These are phyloP conservation scores for Pampusana beccarii DNA, from an alignment of 2,113 vertebrate species.

Conservation along the genomic window DNA sequence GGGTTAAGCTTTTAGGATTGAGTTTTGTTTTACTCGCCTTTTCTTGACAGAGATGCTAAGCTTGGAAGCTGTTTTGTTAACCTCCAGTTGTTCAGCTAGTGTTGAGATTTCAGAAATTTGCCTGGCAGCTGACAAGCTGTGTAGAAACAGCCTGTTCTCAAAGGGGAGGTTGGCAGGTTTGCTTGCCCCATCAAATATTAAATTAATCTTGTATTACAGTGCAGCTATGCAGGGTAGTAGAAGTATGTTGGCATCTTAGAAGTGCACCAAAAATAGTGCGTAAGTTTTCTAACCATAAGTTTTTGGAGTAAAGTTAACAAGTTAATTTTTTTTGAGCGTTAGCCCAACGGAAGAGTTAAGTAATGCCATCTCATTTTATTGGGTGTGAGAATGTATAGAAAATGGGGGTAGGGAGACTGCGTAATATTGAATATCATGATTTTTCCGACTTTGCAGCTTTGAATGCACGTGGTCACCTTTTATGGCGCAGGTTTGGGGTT, in stretches of 20 bases:
- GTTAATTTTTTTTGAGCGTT: background rate
- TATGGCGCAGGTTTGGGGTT: background rate
- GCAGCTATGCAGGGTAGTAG: background rate
- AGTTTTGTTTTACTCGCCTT: background rate
- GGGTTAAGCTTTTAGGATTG: background rate
- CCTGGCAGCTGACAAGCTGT: background rate
- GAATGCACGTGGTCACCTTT: background rate
- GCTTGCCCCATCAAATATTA: background rate
- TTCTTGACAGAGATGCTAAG: background rate
- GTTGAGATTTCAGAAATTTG: background rate
- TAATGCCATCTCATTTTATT: background rate
- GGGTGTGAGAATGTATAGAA: background rate
- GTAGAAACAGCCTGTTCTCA: background rate
- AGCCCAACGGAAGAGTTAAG: background rate
- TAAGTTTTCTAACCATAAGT: background rate
- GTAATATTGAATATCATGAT: background rate
- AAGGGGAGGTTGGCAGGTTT: background rate
- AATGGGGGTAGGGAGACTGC: background rate
- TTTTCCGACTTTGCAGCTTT: background rate
- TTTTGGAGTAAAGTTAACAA: background rate
- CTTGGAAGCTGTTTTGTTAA: background rate
- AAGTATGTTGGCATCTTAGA: background rate
- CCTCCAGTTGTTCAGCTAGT: background rate
- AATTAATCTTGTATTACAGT: background rate
- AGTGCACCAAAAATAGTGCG: background rate